A percentile compares a stretch with the other conserved stretches of the same genome.
phyloP scores from a whole-genome alignment of 23 tunicate species.

The Corella eumyota region DNA sequence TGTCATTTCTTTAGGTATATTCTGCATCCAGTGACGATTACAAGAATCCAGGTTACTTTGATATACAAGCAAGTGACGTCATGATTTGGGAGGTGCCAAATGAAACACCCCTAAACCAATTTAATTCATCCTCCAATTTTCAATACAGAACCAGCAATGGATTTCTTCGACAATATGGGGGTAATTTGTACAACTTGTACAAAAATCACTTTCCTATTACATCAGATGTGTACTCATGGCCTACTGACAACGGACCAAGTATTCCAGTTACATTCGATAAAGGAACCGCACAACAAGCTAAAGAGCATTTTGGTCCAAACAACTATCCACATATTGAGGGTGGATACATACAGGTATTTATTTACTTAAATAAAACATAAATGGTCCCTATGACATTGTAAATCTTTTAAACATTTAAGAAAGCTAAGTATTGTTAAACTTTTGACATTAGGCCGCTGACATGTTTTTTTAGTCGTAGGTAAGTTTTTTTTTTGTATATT shows the following conservation, averaged over 20 bases:
- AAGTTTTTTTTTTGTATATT: background rate
- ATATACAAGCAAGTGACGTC: constrained; percentile 42
- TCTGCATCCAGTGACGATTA: constrained; percentile 68
- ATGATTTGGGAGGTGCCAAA: constrained; percentile 96
- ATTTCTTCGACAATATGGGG: constrained; percentile 23
- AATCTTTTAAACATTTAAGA: too few species aligned
- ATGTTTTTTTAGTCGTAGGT: background rate
- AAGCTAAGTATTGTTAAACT: too few species aligned
- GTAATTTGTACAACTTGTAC: constrained; percentile 27
- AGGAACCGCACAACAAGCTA: constrained; percentile 12
- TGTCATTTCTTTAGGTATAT: constrained; percentile 3
- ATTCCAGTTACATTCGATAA: constrained; percentile 29
- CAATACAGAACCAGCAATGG: constrained; percentile 23
- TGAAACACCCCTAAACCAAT: constrained; percentile 28
- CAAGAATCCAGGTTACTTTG: constrained; percentile 51
- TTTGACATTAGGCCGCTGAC: too few species aligned
- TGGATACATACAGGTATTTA: constrained; percentile 46
- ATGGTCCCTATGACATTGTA: too few species aligned
- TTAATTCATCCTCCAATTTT: constrained; percentile 15
- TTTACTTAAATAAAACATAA: too few species aligned
- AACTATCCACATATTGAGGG: constrained; percentile 6
- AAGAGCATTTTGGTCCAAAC: constrained; percentile 13
- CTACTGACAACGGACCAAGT: constrained; percentile 35
- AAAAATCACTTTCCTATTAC: constrained; percentile 23
- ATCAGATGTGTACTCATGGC: constrained; percentile 3